A percentile compares a stretch with the other conserved stretches of the same genome.
These are phyloP conservation scores for Glyphotaelius pellucidus DNA, from an alignment of 2,888 invertebrate species.

Conservation along the genomic window DNA sequence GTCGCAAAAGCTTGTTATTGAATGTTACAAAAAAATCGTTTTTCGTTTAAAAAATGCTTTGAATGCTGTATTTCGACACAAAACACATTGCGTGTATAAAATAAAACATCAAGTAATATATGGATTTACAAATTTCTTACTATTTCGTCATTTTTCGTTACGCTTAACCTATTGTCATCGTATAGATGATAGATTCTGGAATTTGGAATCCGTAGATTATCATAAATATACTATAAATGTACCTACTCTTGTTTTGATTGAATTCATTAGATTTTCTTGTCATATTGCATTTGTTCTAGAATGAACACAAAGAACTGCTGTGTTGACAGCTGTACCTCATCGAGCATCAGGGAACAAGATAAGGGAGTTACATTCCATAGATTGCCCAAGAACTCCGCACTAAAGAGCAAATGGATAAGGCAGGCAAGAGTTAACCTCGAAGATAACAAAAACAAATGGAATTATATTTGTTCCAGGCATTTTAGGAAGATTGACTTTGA, in stretches of 20 bases:
- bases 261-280: conserved; percentile 1
- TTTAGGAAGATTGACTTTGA: conserved; percentile 86
- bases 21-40: background rate
- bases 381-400: conserved; percentile 81
- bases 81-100: background rate
- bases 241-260: background rate
- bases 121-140: background rate
- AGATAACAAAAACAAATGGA: conserved; percentile 77
- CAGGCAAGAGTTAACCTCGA: conserved; percentile 78
- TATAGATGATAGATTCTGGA: background rate
- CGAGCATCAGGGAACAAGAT: conserved; percentile 80
- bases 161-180: background rate
- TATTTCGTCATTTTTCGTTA: background rate
- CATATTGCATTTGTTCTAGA: conserved; percentile 43
- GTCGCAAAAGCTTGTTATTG: conserved; percentile 18
- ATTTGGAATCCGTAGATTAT: background rate
- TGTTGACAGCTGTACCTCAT: conserved; percentile 80
- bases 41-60: background rate
- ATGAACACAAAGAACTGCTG: conserved; percentile 75
- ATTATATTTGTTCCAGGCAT: conserved; percentile 86
- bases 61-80: background rate
- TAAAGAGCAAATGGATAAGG: conserved; percentile 81
- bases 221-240: background rate
- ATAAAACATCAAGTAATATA: conserved; percentile 14
- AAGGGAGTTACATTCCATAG: conserved; percentile 87